Evolutionary conservation across 1,140 invertebrate species (phyloP).

Genomic region (Leptinotarsa undecemlineata): DNA sequence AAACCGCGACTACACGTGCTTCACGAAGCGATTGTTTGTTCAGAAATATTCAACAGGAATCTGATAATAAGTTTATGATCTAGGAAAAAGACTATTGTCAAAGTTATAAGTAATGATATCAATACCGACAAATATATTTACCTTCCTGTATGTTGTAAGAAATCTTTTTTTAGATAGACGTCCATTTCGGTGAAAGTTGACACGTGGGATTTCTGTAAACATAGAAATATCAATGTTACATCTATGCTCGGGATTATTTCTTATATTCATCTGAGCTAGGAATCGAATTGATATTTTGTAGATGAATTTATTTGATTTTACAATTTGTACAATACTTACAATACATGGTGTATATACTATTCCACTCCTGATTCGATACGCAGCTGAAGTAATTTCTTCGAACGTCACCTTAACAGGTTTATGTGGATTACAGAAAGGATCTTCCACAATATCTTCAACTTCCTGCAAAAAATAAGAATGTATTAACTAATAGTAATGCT

Average conservation of each 20-base stretch:
- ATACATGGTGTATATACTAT: constrained; percentile 83
- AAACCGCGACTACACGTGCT: not conserved
- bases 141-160: constrained; percentile 89
- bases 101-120: too few species aligned
- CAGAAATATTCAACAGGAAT: too few species aligned
- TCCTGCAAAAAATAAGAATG: constrained; percentile 24
- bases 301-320: too few species aligned
- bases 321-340: constrained; percentile 59
- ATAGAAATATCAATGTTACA: constrained; percentile 20
- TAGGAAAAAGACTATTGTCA: too few species aligned
- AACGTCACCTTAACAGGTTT: constrained; percentile 77
- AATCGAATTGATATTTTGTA: too few species aligned
- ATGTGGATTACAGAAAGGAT: constrained; percentile 78
- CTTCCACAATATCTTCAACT: constrained; percentile 50
- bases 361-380: constrained; percentile 84
- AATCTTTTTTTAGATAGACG: constrained; percentile 92
- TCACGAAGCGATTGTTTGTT: too few species aligned
- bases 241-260: too few species aligned
- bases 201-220: constrained; percentile 74
- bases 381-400: constrained; percentile 87
- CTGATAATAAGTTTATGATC: too few species aligned
- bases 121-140: constrained; percentile 48
- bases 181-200: constrained; percentile 79
- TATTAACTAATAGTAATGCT: not conserved
- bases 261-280: too few species aligned